Evolutionary conservation across 1,140 invertebrate species (phyloP), one percentile per base, ranked within the genome.

Genomic region (Drosophila suzukii): DNA sequence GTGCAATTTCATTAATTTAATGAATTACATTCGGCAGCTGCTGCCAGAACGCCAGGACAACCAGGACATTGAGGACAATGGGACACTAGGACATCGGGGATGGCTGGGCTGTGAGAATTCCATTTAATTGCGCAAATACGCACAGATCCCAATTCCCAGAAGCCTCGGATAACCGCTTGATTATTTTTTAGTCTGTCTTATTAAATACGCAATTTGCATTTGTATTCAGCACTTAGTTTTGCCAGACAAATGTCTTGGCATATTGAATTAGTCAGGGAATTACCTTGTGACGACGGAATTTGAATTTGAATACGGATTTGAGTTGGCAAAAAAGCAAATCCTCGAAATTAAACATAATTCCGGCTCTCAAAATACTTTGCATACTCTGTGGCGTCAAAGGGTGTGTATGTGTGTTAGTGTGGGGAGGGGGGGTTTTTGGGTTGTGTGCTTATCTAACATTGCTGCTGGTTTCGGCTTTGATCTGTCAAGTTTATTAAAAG

Each of bases 1-100:
- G 11, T 82, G 78, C 75, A 82, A 78, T 85, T 85, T 78, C 78
- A 85, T 85, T 88, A 88, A 85, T 72, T 82, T 81, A 85, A 85
- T 85, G 82, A 86, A 81, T 86, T 86, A 78, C 68, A 77, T 78
- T 83, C 46, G 46, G 58, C 57, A 58, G 60, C 47, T 77, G 78
- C 54, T 81, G 54, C 54, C 49, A 15, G 49, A 11, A 8, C 4
- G 2, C 5, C 27, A 27, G 27, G 32, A 34, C 1, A 0, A 10
- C 2, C 2, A 10, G 32, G 32, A 34, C 2, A 34, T 0, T 8
- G 8, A 10, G 32, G 32, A 34, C 2, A 34, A 2, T 8, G 8
- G 32, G 8, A 10, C 7, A 34, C 32, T 10, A 34, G 32, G 8
- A 34, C 32, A 10, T 27, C n/a, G 3, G 41, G 10, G 10, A 46